Base-by-base conservation (phyloP, 1,140 invertebrate genomes). In the Leguminivora glycinivorella region DNA sequence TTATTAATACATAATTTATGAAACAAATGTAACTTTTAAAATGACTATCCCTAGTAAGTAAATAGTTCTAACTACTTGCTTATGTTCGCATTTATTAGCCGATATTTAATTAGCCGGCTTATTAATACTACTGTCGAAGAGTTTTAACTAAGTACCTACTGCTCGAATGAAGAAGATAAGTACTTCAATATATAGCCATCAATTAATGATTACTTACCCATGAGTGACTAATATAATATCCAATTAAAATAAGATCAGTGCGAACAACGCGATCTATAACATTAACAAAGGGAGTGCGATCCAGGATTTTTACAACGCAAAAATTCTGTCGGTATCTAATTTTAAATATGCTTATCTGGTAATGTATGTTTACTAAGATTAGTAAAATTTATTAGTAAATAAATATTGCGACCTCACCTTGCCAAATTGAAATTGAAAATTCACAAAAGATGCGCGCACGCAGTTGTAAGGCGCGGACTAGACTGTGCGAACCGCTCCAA, bases 401-500 rank as follows among this genome's bases (percentile, higher is more conserved):
- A 14, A 26, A 60, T 60, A 7, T 26, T 9, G 12, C 6, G 25
- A 25, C 29, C 56, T 60, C n/a, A 60, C 56, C 56, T 60, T 29
- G 56, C 25, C 25, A 60, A 60, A 60, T 60, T 60, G 3, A 60
- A 60, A 60, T 29, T 60, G 0, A 19, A n/a, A 60, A 29, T 60
- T 14, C 56, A 60, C 56, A 47, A 52, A 63, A 31, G 1, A 58
- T 25, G 69, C 74, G 74, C 69, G 70, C 70, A 67, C 52, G 60
- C 71, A 47, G 67, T 29, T 5, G 22, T 40, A 60, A 58, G 72
- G 4, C 70, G 67, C 69, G 70, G 29, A 22, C 69, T 66, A 60
- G 31, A 75, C 74, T 75, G 74, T 69, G 74, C 67, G 25, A 26
- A 60, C 56, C 56, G 56, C 17, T 67, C 47, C 74, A 52, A 56